phyloP scores from a whole-genome alignment of 2,888 invertebrate species.

The Heliconius aoede region DNA sequence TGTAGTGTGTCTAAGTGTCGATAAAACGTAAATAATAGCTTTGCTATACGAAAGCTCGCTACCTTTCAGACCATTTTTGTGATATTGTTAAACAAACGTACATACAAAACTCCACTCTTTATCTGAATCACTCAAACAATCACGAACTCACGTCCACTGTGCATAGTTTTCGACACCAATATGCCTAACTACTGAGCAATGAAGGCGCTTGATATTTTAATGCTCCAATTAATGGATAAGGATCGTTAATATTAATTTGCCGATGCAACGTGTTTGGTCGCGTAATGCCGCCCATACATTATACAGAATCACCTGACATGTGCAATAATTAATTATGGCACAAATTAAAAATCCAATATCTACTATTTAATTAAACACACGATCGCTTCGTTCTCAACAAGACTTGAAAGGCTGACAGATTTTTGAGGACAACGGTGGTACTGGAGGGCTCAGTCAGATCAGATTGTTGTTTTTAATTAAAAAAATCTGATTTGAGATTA shows the following conservation, averaged over 20 bases:
- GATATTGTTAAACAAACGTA: too few species aligned
- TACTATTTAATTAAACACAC: slow-evolving; percentile 23
- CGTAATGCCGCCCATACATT: slow-evolving; percentile 53
- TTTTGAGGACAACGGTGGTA: neutral
- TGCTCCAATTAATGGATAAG: slow-evolving; percentile 60
- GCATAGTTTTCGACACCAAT: too few species aligned
- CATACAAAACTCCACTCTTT: too few species aligned
- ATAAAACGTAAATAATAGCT: slow-evolving; percentile 10
- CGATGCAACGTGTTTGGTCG: slow-evolving; percentile 51
- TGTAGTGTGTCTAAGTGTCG: slow-evolving; percentile 18
- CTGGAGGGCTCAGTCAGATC: too few species aligned
- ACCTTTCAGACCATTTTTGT: too few species aligned
- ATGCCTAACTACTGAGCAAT: slow-evolving; percentile 46
- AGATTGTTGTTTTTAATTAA: too few species aligned
- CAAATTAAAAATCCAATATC: slow-evolving; percentile 37
- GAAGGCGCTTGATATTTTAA: slow-evolving; percentile 53
- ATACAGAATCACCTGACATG: slow-evolving; percentile 52
- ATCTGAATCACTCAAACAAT: neutral
- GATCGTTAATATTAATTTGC: slow-evolving; percentile 56
- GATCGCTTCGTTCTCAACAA: neutral
- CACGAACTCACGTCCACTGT: slow-evolving; percentile 10
- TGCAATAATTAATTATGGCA: slow-evolving; percentile 51
- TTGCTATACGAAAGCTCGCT: neutral
- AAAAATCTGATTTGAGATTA: too few species aligned
- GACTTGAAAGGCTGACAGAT: neutral